Evolutionary conservation across 2,888 invertebrate species (phyloP).

Genomic region (Aphodius sticticus): DNA sequence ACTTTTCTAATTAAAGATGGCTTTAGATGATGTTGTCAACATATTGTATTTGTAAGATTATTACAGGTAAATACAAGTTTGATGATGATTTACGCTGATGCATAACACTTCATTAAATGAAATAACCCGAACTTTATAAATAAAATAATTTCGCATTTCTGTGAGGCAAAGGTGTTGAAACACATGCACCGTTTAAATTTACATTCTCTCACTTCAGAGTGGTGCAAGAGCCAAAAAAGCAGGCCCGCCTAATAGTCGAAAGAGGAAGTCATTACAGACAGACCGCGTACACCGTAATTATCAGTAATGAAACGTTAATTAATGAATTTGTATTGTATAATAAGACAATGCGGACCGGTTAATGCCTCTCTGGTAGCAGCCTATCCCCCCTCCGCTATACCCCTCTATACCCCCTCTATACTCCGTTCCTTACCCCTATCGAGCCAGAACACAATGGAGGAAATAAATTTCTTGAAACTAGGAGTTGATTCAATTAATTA

Average conservation of each 20-base stretch:
- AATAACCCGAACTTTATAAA: too few relatives aligned
- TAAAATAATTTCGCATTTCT: background rate
- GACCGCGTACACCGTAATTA: background rate
- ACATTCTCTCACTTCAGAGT: background rate
- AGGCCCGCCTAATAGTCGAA: background rate
- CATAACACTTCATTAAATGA: too few relatives aligned
- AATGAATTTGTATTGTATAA: conserved; percentile 4
- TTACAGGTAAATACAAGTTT: too few relatives aligned
- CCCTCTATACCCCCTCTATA: background rate
- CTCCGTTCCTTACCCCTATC: background rate
- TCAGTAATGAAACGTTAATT: background rate
- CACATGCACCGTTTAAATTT: background rate
- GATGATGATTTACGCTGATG: too few relatives aligned
- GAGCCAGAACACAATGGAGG: background rate
- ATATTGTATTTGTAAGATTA: too few relatives aligned
- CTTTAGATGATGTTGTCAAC: too few relatives aligned
- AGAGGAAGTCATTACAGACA: background rate
- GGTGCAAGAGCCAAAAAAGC: background rate
- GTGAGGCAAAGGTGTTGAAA: background rate
- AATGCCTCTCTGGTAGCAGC: background rate
- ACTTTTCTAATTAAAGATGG: too few relatives aligned
- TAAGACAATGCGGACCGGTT: background rate
- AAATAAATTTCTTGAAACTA: background rate
- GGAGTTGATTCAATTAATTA: background rate
- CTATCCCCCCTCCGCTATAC: background rate